Evolutionary conservation across 2,797 vertebrate genomes (phyloP), one percentile per base, ranked within the genome.

Genomic region (Sebastes oblongus): DNA sequence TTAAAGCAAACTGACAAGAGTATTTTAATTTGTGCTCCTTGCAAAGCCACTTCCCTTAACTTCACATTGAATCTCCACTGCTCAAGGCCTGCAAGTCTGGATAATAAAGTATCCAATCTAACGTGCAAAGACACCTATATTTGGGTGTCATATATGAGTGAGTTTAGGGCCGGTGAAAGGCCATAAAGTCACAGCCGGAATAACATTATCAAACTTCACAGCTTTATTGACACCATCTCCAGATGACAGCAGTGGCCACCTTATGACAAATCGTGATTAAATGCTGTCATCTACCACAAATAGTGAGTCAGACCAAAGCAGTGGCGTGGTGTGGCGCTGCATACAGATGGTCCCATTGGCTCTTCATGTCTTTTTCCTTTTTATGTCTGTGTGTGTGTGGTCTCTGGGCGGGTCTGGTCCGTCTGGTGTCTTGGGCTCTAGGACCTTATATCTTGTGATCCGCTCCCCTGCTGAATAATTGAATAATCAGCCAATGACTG

Each of bases 401-500:
- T 75, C 55, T 5, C 70, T 32, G 65, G 73, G n/a, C 72, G 76
- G 66, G 58, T 82, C 66, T 80, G 80, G 84, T 76, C 72, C 62
- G 83, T 73, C 67, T 60, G 52, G 80, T 73, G 74, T 89, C 92
- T 91, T 89, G 74, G 81, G 68, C 87, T 75, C 87, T 75, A 52
- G 79, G 89, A 89, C 88, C 84, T 92, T 92, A 86, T 92, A 88
- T 92, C 91, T 91, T 90, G 89, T 88, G 87, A 93, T 94, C 92
- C 66, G 72, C 89, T 92, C 84, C 75, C 88, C 86, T 92, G 83
- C 75, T 96, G 92, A 96, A 96, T 96, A 95, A 96, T 96, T 95
- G 76, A 96, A 93, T 90, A 92, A 94, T 95, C 91, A 95, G 95
- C 94, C 94, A 95, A 96, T 93, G 93, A 90, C 93, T 89, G 87